Conservation (phyloP, 2,888 invertebrate genomes). For the Kuschelorhynchus macadamiae region DNA sequence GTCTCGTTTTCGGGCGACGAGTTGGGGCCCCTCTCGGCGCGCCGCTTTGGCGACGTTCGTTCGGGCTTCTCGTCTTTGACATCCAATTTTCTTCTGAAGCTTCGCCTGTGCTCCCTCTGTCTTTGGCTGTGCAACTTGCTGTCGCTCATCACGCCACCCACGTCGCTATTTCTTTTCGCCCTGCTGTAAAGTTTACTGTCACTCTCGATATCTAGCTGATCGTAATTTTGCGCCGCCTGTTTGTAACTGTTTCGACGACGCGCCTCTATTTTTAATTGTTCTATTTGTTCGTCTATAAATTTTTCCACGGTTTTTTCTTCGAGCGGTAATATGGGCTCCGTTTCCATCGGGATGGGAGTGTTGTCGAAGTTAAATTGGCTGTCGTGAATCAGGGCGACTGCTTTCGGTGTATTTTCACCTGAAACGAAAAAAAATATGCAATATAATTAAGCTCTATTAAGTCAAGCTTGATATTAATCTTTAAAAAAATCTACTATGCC, state of each 20-base stretch:
- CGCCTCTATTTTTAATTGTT: constrained; percentile 63
- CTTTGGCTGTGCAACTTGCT: constrained; percentile 46
- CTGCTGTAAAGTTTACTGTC: constrained; percentile 44
- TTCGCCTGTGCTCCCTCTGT: constrained; percentile 58
- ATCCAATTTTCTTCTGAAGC: constrained; percentile 59
- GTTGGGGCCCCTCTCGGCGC: constrained; percentile 59
- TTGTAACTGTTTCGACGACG: constrained; percentile 66
- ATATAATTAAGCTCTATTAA: too few relatives aligned
- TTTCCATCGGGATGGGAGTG: constrained; percentile 32
- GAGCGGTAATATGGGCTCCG: constrained; percentile 26
- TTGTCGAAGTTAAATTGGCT: constrained; percentile 45
- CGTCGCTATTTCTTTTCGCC: constrained; percentile 22
- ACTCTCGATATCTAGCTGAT: constrained; percentile 60
- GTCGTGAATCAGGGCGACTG: constrained; percentile 34
- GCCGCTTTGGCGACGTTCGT: constrained; percentile 60
- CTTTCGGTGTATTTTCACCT: constrained; percentile 55
- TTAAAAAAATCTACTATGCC: too few relatives aligned
- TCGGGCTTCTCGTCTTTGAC: constrained; percentile 59
- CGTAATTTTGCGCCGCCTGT: constrained; percentile 64
- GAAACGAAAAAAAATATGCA: constrained; percentile 2
- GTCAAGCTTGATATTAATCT: too few relatives aligned
- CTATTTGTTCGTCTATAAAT: constrained; percentile 65
- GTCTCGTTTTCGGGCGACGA: constrained; percentile 62
- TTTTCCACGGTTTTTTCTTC: constrained; percentile 61
- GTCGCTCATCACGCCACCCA: constrained; percentile 52